Evolutionary conservation across 2,888 invertebrate species (phyloP).

Genomic region (Coecobrya sp.): DNA sequence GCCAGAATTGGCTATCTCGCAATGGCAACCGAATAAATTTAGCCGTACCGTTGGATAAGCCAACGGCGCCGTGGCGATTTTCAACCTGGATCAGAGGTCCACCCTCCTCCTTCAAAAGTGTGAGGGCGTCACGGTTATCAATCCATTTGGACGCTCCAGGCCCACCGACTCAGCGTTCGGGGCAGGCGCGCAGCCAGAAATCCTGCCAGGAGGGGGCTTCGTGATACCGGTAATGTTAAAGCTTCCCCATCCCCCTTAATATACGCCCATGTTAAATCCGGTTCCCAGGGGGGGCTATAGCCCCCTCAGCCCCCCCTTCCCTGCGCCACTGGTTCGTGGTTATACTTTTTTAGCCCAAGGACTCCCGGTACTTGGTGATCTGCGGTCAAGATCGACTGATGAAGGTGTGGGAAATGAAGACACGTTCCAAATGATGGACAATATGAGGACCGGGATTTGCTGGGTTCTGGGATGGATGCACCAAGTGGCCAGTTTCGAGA

Average conservation of each 20-base stretch:
- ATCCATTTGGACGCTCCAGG: slow-evolving; percentile 84
- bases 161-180: slow-evolving; percentile 76
- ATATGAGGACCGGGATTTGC: slow-evolving; percentile 83
- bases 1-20: slow-evolving; percentile 83
- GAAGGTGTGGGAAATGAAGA: slow-evolving; percentile 83
- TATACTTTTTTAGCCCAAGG: slow-evolving; percentile 75
- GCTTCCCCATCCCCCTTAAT: no score
- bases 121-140: slow-evolving; percentile 56
- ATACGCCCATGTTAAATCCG: no score
- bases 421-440: slow-evolving; percentile 82
- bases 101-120: slow-evolving; percentile 61
- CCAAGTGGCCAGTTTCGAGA: slow-evolving; percentile 77
- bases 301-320: no score
- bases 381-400: slow-evolving; percentile 83
- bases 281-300: no score
- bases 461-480: slow-evolving; percentile 86
- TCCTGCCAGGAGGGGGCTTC: no score
- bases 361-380: slow-evolving; percentile 83
- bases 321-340: no score
- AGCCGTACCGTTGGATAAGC: slow-evolving; percentile 83
- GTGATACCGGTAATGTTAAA: no score
- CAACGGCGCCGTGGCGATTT: slow-evolving; percentile 83
- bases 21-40: slow-evolving; percentile 84
- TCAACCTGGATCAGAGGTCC: slow-evolving; percentile 78
- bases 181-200: no score